Evolutionary conservation across 1,140 invertebrate species (phyloP), one percentile per base, ranked within the genome.

Genomic region (Palaemon carinicauda): DNA sequence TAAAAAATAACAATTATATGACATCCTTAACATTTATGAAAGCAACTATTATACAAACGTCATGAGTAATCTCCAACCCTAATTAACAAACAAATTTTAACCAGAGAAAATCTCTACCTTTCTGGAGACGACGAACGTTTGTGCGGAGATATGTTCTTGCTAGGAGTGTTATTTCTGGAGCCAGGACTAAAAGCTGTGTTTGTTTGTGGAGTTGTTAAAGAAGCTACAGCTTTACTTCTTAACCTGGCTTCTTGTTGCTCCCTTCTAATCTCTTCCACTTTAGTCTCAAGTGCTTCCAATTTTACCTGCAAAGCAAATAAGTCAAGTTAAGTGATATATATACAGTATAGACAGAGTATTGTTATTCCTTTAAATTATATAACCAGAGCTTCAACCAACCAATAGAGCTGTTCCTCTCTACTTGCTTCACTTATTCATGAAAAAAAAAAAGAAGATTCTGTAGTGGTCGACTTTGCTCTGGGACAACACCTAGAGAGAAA

Each of bases 191-290:
- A 88, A 56, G 71, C 50, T 10, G 81, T 85, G 51, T 65, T 87
- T 19, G 80, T 82, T 82, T 83, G 81, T 1, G 88, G 88, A 0
- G 87, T 88, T n/a, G 65, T 60, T 56, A 88, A 71, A 65, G 88
- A 86, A 41, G 83, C 83, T 10, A 89, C 79, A 24, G 80, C 82
- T 80, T 88, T 88, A 78, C 88, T 89, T 27, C 85, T 96, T 15
- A 94, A 93, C 88, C 95, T 94, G 0, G 94, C 94, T 89, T 96
- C 95, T 60, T 96, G 94, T 89, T 96, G 96, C 27, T 94, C 93
- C 89, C 94, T 94, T 71, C 94, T 94, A 1, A 96, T 91, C 89
- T 95, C 94, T 56, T 96, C 95, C 0, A 97, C 95, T 33, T 94
- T 93, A 17, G 94, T 94, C 89, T 97, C 96, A 69, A 97, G 91